These are phyloP conservation scores for Lymantria dispar DNA, from an alignment of 2,888 invertebrate genomes.

Conservation along the genomic window DNA sequence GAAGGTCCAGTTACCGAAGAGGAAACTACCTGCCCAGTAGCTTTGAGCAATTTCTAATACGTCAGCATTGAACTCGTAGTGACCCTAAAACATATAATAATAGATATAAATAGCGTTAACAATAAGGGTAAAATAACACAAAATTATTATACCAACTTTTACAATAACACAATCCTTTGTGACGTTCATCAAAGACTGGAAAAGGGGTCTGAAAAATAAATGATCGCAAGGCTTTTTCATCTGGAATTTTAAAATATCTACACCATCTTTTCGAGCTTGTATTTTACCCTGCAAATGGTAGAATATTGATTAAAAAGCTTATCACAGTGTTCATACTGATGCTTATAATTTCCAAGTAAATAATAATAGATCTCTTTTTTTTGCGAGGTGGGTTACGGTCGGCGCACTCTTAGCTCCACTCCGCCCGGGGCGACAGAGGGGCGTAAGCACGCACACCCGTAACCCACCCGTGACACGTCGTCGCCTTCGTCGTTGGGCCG, in stretches of 20 bases:
- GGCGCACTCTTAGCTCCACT: too few species aligned
- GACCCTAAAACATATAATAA: constrained; percentile 39
- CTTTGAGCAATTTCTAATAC: constrained; percentile 42
- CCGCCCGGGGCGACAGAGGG: too few species aligned
- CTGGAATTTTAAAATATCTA: constrained; percentile 9
- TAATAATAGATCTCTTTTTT: too few species aligned
- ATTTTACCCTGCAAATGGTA: constrained; percentile 12
- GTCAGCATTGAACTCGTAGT: constrained; percentile 38
- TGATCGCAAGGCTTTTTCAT: constrained; percentile 20
- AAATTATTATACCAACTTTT: background rate
- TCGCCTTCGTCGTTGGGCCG: too few species aligned
- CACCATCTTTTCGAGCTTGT: constrained; percentile 3
- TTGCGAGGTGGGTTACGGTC: too few species aligned
- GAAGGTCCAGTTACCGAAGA: constrained; percentile 51
- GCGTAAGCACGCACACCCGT: too few species aligned
- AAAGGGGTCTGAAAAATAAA: constrained; percentile 12
- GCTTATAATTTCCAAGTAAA: too few species aligned
- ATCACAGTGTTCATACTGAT: background rate
- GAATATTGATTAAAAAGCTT: background rate
- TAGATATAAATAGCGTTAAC: too few species aligned
- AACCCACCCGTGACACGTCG: too few species aligned
- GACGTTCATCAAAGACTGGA: constrained; percentile 10
- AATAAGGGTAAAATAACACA: background rate
- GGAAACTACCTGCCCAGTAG: constrained; percentile 50
- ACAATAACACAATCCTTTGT: constrained; percentile 11